Evolutionary conservation across 2,113 vertebrate species (phyloP), one percentile per base, ranked within the genome.

Genomic region (Rhegmatorhina hoffmannsi): DNA sequence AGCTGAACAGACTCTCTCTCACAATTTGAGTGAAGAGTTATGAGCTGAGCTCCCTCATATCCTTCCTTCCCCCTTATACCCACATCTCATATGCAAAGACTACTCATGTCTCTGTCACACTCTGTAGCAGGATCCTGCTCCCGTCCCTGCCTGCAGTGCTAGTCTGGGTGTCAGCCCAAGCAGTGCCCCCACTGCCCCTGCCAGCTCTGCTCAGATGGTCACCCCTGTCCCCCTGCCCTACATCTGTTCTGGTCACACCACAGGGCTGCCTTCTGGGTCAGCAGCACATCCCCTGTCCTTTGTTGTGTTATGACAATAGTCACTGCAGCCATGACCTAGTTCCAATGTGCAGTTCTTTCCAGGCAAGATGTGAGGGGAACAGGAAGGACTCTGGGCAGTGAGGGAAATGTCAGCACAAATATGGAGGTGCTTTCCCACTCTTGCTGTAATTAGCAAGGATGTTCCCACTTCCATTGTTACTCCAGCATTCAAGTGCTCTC

Each of bases 181-280:
- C 19, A 3, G 11, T 23, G 46, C 19, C 38, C n/a, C 29, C 1
- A 14, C 17, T 7, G 1, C 24, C 46, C 10, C 11, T 33, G 7
- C 13, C 63, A 24, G 59, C 69, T 36, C 34, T 19, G 56, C 38
- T 25, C 0, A 0, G 28, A n/a, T 2, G 2, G 36, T n/a, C 1
- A 1, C 25, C 24, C 38, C 24, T 6, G 4, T 11, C 10, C 19
- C 6, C 34, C 13, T 29, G 40, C 1, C 1, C 20, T 25, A 7
- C 2, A 50, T 50, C 76, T 64, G 33, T 8, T 11, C 52, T 12
- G 52, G 72, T 13, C 44, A 50, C 1, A 0, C 24, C 62, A 11
- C 7, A 0, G 49, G 11, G 24, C 68, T 58, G 52, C 26, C 34
- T 1, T 17, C 17, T 6, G 46, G 38, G 10, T 25, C 53, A 56